Conservation (phyloP, 2,113 vertebrate genomes). For the Carassius carassius region DNA sequence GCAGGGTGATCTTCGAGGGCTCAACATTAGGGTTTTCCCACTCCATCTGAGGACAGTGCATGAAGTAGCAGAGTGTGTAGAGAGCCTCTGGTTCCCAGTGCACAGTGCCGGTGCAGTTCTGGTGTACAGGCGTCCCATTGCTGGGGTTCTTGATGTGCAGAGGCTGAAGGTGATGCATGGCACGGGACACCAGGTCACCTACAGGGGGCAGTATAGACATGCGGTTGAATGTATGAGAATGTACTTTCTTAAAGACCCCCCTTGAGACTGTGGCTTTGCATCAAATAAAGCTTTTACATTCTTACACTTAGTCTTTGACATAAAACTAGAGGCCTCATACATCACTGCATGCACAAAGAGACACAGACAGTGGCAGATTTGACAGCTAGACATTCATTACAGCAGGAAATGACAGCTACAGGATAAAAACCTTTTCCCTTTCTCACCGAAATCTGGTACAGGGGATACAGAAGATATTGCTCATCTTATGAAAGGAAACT, state of each 20-base stretch:
- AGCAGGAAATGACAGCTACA: background rate
- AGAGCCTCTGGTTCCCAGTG: conserved; percentile 96
- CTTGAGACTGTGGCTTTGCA: background rate
- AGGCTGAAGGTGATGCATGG: conserved; percentile 95
- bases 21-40: conserved; percentile 98
- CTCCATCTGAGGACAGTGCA: conserved; percentile 98
- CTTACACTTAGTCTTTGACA: background rate
- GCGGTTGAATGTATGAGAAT: background rate
- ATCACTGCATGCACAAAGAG: background rate
- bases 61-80: conserved; percentile 98
- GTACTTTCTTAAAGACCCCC: background rate
- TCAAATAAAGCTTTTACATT: conserved; percentile 1
- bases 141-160: conserved; percentile 86
- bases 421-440: conserved; percentile 16
- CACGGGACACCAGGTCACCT: conserved; percentile 92
- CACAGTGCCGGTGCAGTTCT: conserved; percentile 79
- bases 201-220: conserved; percentile 25
- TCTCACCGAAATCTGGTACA: background rate
- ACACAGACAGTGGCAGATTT: background rate
- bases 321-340: background rate
- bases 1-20: conserved; percentile 91
- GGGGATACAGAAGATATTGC: background rate
- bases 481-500: background rate
- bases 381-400: conserved; percentile 23
- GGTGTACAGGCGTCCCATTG: conserved; percentile 89